Evolutionary conservation across 2,888 invertebrate genomes (phyloP).

Genomic region (Eumerus sabulonum): DNA sequence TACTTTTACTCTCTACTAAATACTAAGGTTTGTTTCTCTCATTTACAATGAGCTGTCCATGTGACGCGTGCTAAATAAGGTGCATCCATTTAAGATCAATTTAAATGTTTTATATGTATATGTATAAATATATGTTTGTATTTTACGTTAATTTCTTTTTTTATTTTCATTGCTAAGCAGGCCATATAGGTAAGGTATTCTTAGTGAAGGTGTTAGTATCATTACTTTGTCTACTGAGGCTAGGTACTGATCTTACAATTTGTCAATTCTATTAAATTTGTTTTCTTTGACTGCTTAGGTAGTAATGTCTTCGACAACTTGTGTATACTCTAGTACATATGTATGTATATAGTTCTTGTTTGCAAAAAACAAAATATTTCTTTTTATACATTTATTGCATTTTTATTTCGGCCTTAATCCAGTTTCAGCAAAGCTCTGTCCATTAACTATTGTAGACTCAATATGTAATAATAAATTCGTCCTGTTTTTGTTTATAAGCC

Average conservation of each 20-base stretch:
- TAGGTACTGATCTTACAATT: conserved; percentile 42
- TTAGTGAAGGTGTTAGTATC: conserved; percentile 33
- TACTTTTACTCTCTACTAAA: neutral
- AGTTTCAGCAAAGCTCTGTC: too few species aligned
- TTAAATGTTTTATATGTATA: conserved; percentile 8
- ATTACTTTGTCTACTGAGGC: conserved; percentile 41
- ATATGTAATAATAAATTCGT: too few species aligned
- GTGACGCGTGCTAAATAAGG: conserved; percentile 1
- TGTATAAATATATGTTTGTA: neutral
- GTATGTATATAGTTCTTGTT: neutral
- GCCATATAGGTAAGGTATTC: conserved; percentile 59
- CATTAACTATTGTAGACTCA: too few species aligned
- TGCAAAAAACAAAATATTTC: too few species aligned
- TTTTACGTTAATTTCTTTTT: conserved; percentile 4
- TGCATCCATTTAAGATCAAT: neutral
- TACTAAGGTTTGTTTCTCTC: conserved; percentile 1
- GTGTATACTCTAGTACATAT: neutral
- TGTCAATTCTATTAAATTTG: conserved; percentile 11
- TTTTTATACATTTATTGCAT: too few species aligned
- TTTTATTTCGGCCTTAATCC: too few species aligned
- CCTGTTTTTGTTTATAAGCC: too few species aligned
- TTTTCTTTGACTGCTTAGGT: conserved; percentile 7
- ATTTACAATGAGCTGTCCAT: conserved; percentile 9
- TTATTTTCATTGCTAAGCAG: conserved; percentile 53
- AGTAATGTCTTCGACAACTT: conserved; percentile 29